phyloP scores from a whole-genome alignment of 2,888 invertebrate species.

The Drosophila anomelani region DNA sequence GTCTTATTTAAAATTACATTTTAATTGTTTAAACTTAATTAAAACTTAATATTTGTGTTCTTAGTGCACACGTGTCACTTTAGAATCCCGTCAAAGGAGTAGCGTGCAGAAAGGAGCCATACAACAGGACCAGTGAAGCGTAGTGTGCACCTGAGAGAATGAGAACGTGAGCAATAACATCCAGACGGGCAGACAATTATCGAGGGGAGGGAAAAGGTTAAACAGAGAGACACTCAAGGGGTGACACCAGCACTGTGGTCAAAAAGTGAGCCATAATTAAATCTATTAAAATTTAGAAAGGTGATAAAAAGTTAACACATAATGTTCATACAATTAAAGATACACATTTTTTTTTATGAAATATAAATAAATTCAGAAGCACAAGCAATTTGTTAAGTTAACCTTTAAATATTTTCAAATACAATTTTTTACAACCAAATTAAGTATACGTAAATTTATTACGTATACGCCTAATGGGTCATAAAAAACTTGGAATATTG shows the following conservation, averaged over 20 bases:
- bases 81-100: conserved; percentile 2
- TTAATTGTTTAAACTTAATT: too few species aligned
- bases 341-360: not conserved
- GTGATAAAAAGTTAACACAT: not conserved
- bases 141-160: conserved; percentile 54
- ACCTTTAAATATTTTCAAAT: too few species aligned
- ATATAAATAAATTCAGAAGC: not conserved
- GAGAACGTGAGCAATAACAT: conserved; percentile 62
- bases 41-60: too few species aligned
- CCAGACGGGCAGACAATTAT: conserved; percentile 52
- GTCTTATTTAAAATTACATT: too few species aligned
- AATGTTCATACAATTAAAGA: not conserved
- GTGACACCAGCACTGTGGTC: conserved; percentile 39
- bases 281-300: not conserved
- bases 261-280: conserved; percentile 1
- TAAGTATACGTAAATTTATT: not conserved
- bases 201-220: conserved; percentile 13
- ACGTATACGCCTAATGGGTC: conserved; percentile 5
- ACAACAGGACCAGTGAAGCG: conserved; percentile 30
- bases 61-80: conserved; percentile 1
- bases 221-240: conserved; percentile 15
- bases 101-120: conserved; percentile 4
- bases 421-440: not conserved
- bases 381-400: not conserved
- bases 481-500: not conserved